These are phyloP conservation scores for Drosophila subpulchrella DNA, from an alignment of 1,140 invertebrate genomes.

Conservation along the genomic window DNA sequence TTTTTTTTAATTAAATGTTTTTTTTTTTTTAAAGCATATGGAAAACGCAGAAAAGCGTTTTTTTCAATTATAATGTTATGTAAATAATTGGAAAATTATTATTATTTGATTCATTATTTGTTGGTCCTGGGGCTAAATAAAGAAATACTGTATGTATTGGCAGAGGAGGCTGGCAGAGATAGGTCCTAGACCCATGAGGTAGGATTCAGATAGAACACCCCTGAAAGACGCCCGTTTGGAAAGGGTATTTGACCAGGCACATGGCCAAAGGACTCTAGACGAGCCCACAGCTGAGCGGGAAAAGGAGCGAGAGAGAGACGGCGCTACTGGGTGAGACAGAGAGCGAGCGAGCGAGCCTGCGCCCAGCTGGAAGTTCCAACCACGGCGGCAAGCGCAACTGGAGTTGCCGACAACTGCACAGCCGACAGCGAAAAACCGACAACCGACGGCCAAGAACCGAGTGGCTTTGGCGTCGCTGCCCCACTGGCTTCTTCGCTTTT, in stretches of 20 bases:
- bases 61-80: too few species aligned
- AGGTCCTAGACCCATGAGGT: too few species aligned
- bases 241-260: constrained; percentile 24
- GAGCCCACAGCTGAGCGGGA: constrained; percentile 57
- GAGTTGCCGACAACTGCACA: constrained; percentile 54
- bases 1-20: too few species aligned
- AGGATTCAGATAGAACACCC: not conserved
- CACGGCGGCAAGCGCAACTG: constrained; percentile 35
- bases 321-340: not conserved
- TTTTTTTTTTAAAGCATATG: too few species aligned
- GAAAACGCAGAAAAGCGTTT: too few species aligned
- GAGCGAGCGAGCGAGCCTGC: constrained; percentile 34
- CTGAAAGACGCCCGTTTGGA: not conserved
- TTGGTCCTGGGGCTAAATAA: too few species aligned
- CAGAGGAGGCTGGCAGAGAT: too few species aligned
- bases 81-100: too few species aligned
- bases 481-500: constrained; percentile 54
- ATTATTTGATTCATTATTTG: too few species aligned
- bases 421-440: constrained; percentile 24
- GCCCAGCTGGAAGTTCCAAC: constrained; percentile 50
- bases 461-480: constrained; percentile 12
- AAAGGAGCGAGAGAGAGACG: not conserved
- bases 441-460: constrained; percentile 45
- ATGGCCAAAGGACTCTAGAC: constrained; percentile 31
- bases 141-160: too few species aligned